A percentile compares a stretch with the other conserved stretches of the same genome.
These are phyloP conservation scores for Crocuta crocuta DNA, from an alignment of 2,113 vertebrate species.

Conservation along the genomic window DNA sequence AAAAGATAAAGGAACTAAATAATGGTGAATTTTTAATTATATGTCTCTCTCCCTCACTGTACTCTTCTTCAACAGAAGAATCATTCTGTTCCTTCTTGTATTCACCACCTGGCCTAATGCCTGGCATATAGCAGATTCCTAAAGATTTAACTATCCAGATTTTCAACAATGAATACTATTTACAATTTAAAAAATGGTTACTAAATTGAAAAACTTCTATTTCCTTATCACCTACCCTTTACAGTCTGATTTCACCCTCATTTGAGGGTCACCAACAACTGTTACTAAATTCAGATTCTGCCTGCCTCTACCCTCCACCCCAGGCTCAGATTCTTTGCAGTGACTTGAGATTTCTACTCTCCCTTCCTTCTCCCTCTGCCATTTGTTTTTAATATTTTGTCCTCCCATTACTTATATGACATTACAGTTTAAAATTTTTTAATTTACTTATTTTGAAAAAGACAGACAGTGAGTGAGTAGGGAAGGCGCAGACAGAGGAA, in stretches of 20 bases:
- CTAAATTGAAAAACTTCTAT: background rate
- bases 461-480: too few relatives aligned
- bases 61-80: constrained; percentile 15
- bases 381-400: constrained; percentile 1
- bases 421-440: background rate
- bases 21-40: constrained; percentile 27
- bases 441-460: too few relatives aligned
- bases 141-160: constrained; percentile 37
- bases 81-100: background rate
- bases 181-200: background rate
- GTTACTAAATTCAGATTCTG: background rate
- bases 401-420: background rate
- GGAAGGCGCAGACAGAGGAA: too few relatives aligned
- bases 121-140: background rate
- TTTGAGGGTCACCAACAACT: constrained; percentile 23
- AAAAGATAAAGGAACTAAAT: background rate
- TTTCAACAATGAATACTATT: constrained; percentile 25
- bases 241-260: background rate
- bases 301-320: background rate
- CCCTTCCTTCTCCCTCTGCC: background rate
- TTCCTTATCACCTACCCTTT: background rate
- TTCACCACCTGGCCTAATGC: background rate
- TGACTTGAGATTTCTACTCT: background rate
- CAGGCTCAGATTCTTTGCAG: constrained; percentile 8
- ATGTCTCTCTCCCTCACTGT: background rate